Conservation (phyloP, 1,140 invertebrate species). For the Rhynchophorus ferrugineus region DNA sequence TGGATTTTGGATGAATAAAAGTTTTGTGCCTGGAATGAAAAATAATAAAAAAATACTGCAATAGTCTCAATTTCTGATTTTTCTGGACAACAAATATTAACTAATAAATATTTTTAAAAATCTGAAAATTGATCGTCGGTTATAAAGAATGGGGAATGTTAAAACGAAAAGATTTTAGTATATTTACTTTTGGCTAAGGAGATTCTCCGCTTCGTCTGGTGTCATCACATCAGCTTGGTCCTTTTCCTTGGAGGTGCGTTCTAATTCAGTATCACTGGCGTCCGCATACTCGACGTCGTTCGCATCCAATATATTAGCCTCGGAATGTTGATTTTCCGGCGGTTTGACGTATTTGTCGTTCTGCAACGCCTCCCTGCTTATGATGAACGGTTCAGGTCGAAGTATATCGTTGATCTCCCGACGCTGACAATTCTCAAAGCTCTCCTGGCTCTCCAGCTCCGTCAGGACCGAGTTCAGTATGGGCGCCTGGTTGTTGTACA, state of each 20-base stretch:
- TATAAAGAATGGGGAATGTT: too few relatives aligned
- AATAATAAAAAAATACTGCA: too few relatives aligned
- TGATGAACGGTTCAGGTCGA: conserved; percentile 29
- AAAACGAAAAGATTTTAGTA: neutral
- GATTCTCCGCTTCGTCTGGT: conserved; percentile 74
- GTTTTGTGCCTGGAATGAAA: too few relatives aligned
- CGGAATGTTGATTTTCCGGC: conserved; percentile 29
- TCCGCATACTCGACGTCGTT: conserved; percentile 48
- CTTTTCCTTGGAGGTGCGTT: conserved; percentile 31
- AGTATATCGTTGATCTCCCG: conserved; percentile 8
- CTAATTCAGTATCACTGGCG: conserved; percentile 45
- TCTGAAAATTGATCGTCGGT: neutral
- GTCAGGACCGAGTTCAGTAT: conserved; percentile 31
- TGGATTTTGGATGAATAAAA: too few relatives aligned
- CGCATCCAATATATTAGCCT: conserved; percentile 41
- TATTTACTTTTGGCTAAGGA: conserved; percentile 68
- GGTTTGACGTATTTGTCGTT: conserved; percentile 17
- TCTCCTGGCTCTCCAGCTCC: conserved; percentile 37
- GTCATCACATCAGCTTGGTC: conserved; percentile 63
- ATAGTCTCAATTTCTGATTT: too few relatives aligned
- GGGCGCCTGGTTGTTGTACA: conserved; percentile 30
- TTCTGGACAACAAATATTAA: too few relatives aligned
- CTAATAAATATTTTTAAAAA: neutral
- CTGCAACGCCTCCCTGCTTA: conserved; percentile 25
- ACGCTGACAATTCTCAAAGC: conserved; percentile 26